Percentiles rank a stretch among this genome's conserved stretches.
Evolutionary conservation across 2,888 invertebrate species (phyloP).

Genomic region (Volucella zonaria): DNA sequence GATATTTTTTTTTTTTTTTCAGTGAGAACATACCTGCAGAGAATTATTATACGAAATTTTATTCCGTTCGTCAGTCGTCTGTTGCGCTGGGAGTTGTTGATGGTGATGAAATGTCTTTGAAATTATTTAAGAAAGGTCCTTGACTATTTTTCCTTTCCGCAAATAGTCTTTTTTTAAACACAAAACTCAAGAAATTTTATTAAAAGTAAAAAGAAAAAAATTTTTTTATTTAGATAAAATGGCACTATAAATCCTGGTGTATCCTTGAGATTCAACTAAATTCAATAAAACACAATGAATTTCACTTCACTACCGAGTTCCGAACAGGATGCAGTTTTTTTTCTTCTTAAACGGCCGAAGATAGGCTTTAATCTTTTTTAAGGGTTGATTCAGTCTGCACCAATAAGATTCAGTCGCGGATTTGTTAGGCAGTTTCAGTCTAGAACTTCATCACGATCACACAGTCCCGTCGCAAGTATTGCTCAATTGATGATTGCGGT

Average conservation of each 20-base stretch:
- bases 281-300: conserved; percentile 7
- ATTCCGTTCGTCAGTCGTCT: conserved; percentile 49
- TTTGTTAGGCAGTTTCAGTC: conserved; percentile 52
- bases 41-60: conserved; percentile 57
- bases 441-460: conserved; percentile 76
- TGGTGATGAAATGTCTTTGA: conserved; percentile 54
- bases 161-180: background rate
- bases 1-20: background rate
- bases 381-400: conserved; percentile 64
- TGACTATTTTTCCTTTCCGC: background rate
- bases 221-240: conserved; percentile 1
- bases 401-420: conserved; percentile 51
- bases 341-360: background rate
- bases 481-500: conserved; percentile 77
- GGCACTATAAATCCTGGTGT: conserved; percentile 36
- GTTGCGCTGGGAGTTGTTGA: conserved; percentile 1
- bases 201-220: background rate
- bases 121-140: conserved; percentile 29
- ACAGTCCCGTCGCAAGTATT: conserved; percentile 77
- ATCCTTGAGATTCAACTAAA: conserved; percentile 38
- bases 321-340: background rate
- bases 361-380: conserved; percentile 41
- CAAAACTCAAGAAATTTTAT: conserved; percentile 5
- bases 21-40: conserved; percentile 57
- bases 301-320: conserved; percentile 30